A percentile compares a stretch with the other conserved stretches of the same genome.
Evolutionary conservation across 1,140 invertebrate genomes (phyloP).

Genomic region (Gonatopus flavifemur): DNA sequence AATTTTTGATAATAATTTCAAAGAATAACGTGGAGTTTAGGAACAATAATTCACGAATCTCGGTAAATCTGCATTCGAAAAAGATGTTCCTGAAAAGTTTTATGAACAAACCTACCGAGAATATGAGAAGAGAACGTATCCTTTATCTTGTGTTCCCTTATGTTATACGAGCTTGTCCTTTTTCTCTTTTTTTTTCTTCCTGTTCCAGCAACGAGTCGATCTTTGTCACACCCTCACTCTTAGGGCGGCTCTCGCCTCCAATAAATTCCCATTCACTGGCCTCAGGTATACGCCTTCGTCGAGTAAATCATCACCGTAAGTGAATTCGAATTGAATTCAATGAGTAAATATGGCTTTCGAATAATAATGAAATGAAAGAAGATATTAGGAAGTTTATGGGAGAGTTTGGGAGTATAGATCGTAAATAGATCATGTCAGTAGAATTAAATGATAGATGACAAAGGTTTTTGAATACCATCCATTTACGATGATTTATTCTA

Average conservation of each 20-base stretch:
- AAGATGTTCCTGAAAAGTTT: constrained; percentile 26
- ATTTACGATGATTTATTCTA: too few species aligned
- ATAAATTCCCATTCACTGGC: constrained; percentile 53
- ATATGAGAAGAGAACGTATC: constrained; percentile 28
- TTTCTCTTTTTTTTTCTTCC: constrained; percentile 14
- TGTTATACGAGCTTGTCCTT: constrained; percentile 1
- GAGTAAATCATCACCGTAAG: constrained; percentile 54
- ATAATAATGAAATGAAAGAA: too few species aligned
- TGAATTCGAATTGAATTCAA: constrained; percentile 58
- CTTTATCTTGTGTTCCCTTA: constrained; percentile 27
- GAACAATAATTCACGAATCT: neutral
- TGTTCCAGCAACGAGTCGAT: neutral
- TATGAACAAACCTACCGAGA: constrained; percentile 23
- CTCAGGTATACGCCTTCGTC: constrained; percentile 42
- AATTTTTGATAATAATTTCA: constrained; percentile 8
- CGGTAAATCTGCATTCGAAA: constrained; percentile 19
- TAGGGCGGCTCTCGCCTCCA: constrained; percentile 39
- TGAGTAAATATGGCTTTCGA: constrained; percentile 55
- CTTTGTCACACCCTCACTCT: constrained; percentile 23
- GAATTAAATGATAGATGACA: too few species aligned
- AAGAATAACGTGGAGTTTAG: neutral
- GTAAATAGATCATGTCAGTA: too few species aligned
- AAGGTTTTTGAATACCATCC: too few species aligned
- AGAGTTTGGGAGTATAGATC: too few species aligned
- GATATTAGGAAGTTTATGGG: too few species aligned